Conservation (phyloP, 92 coral and sea anemone species). For the Bergia puertoricense region DNA sequence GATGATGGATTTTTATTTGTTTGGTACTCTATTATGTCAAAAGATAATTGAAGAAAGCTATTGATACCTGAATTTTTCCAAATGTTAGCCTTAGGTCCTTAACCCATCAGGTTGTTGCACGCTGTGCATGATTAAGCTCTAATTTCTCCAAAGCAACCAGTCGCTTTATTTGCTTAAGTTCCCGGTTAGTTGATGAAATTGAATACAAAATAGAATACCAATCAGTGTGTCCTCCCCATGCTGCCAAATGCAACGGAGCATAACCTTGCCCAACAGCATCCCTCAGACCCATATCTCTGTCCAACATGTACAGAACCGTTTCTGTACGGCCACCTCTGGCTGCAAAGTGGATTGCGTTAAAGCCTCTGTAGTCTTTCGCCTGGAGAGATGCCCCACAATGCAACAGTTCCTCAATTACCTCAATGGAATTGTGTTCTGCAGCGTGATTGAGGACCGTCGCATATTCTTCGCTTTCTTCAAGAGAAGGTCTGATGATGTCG, state of each 20-base stretch:
- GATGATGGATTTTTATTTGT: no score
- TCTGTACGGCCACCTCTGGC: constrained; percentile 14
- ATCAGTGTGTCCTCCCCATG: constrained; percentile 19
- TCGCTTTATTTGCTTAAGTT: neutral
- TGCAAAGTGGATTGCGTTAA: constrained; percentile 13
- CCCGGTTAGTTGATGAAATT: no score
- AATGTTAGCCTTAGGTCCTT: no score
- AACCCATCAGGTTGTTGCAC: no score
- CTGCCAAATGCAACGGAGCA: constrained; percentile 16
- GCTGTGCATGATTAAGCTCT: no score
- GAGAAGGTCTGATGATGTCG: neutral
- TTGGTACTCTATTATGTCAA: no score
- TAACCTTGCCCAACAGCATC: neutral
- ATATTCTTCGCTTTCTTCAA: neutral
- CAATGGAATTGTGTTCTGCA: constrained; percentile 17
- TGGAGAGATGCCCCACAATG: neutral
- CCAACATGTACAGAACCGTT: neutral
- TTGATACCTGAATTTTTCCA: no score
- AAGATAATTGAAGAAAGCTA: no score
- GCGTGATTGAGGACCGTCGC: neutral
- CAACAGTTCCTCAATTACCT: neutral
- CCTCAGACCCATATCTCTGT: neutral
- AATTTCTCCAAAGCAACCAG: no score
- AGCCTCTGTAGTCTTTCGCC: constrained; percentile 19
- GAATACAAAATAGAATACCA: neutral